Base-by-base conservation (phyloP, 2,888 invertebrate species). In the Diaphora mendica region DNA sequence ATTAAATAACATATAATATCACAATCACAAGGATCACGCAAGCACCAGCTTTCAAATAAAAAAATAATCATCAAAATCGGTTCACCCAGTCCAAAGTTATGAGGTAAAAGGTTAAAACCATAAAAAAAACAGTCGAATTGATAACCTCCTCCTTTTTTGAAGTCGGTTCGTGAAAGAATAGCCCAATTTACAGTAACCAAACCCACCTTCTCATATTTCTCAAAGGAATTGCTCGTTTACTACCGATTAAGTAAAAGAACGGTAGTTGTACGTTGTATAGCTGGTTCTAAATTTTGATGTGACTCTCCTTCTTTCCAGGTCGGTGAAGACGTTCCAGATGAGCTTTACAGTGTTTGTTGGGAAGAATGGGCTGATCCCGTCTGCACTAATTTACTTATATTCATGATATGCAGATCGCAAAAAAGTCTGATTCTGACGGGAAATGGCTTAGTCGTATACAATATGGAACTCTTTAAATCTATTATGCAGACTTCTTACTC, bases 401-500 rank as follows among this genome's bases (percentile, higher is more conserved):
- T 91, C 76, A 92, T 93, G 88, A 93, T 93, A 5, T 85, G 89
- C 8, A 89, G 89, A 44, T 85, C 92, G 0, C 94, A 94, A 77
- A 86, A 90, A 65, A 81, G 81, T 0, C 83, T 93, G 42, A 77
- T 90, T 0, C 76, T 93, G n/a, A 89, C 90, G 9, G 93, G 93
- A 3, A 86, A 87, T 69, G 90, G 91, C 0, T 79, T 93, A 7
- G 88, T 93, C 0, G 80, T 87, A 5, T 92, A 88, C 81, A 92
- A 93, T 70, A 93, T 93, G 93, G 89, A 93, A 42, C 84, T 92
- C 7, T 93, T 93, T 70, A 89, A 93, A 59, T 91, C 91, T n/a
- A 91, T 93, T 33, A 75, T 93, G 73, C 92, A 93, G 79, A 90
- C 92, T 8, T 92, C 93, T 65, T 93, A 93, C 75, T 93, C 93